A percentile compares a stretch with the other conserved stretches of the same genome.
phyloP scores from a whole-genome alignment of 2,113 vertebrate genomes.

The Butorides virescens region DNA sequence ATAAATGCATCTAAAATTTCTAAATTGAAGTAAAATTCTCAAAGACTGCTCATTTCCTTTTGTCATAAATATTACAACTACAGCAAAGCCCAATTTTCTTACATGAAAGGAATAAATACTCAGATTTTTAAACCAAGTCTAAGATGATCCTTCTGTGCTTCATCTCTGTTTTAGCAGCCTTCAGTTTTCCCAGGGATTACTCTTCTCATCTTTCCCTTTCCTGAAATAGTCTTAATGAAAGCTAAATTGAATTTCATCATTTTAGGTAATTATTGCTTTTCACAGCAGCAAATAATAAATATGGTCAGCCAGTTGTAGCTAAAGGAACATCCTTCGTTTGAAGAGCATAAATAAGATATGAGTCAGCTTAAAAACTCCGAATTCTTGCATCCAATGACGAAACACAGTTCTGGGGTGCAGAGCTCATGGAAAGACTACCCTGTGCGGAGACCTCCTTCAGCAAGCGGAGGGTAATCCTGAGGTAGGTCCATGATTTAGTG shows the following conservation, averaged over 20 bases:
- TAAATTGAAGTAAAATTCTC: neutral
- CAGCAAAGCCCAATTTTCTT: neutral
- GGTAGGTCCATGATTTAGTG: neutral
- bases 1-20: neutral
- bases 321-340: neutral
- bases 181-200: neutral
- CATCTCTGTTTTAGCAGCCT: neutral
- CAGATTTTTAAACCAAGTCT: neutral
- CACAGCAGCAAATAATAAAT: conserved; percentile 30
- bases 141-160: neutral
- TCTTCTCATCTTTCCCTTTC: neutral
- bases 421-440: neutral
- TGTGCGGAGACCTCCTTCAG: neutral
- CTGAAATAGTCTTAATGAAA: conserved; percentile 40
- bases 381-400: neutral
- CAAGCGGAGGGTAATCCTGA: neutral
- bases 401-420: neutral
- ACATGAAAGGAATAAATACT: neutral
- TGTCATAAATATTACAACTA: neutral
- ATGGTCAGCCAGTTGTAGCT: conserved; percentile 23
- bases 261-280: conserved; percentile 31
- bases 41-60: neutral
- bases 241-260: conserved; percentile 30
- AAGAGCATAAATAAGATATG: conserved; percentile 1
- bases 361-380: conserved; percentile 17